These are phyloP conservation scores for Amiota minor DNA, from an alignment of 2,888 invertebrate genomes.

Conservation along the genomic window DNA sequence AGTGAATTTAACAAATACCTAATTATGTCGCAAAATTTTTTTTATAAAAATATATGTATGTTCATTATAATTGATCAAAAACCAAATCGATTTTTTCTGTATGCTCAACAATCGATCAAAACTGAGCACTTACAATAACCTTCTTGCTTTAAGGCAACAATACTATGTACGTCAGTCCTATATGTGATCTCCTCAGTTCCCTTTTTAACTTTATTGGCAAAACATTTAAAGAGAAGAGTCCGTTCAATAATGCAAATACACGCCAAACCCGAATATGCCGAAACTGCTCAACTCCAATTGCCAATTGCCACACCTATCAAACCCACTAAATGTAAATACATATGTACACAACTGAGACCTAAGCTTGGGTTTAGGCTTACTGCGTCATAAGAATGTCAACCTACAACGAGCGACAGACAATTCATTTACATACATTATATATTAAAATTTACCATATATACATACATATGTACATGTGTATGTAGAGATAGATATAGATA, in stretches of 20 bases:
- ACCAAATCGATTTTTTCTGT: too few species aligned
- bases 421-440: conserved; percentile 13
- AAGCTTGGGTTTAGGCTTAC: background rate
- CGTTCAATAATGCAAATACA: conserved; percentile 13
- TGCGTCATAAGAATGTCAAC: conserved; percentile 25
- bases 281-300: background rate
- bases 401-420: conserved; percentile 6
- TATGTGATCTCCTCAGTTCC: too few species aligned
- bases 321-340: background rate
- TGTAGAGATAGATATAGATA: background rate
- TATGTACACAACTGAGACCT: background rate
- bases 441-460: background rate
- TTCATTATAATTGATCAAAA: too few species aligned
- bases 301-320: conserved; percentile 13
- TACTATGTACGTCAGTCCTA: too few species aligned
- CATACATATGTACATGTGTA: background rate
- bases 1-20: too few species aligned
- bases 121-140: too few species aligned
- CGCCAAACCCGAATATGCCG: background rate
- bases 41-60: too few species aligned
- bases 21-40: too few species aligned
- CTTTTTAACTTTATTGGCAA: background rate
- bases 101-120: too few species aligned
- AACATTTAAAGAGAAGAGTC: background rate
- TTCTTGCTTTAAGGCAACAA: too few species aligned